phyloP scores from a whole-genome alignment of 2,797 vertebrate genomes.

The Pangasius krempfi region DNA sequence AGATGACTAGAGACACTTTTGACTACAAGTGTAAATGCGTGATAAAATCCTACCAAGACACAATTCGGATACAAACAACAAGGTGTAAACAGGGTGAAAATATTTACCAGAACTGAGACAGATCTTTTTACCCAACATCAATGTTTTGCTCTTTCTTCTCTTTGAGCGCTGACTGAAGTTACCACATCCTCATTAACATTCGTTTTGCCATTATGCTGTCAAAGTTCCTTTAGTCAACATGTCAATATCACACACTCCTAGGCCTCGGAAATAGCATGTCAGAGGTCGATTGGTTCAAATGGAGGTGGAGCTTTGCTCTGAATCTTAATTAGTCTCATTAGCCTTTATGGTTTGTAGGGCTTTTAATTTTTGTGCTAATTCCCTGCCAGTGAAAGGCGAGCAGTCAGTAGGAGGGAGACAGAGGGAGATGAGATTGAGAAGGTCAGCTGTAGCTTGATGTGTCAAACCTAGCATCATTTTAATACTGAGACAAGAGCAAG shows the following conservation, averaged over 20 bases:
- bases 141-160: not conserved
- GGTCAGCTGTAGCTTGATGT: constrained; percentile 29
- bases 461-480: constrained; percentile 24
- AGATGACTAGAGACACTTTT: not conserved
- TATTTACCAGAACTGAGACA: not conserved
- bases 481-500: constrained; percentile 12
- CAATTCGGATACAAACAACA: not conserved
- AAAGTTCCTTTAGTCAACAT: constrained; percentile 27
- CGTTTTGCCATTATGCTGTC: constrained; percentile 28
- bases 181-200: constrained; percentile 21
- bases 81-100: not conserved
- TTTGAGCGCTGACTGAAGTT: not conserved
- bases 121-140: not conserved
- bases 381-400: constrained; percentile 13
- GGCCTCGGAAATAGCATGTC: constrained; percentile 44
- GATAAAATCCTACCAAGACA: not conserved
- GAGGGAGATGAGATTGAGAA: constrained; percentile 24
- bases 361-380: constrained; percentile 49
- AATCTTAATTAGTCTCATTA: constrained; percentile 57
- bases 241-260: constrained; percentile 16
- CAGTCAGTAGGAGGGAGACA: constrained; percentile 20
- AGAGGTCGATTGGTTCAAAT: constrained; percentile 52
- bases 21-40: not conserved
- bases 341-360: constrained; percentile 25
- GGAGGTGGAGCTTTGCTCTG: constrained; percentile 17